Evolutionary conservation across 2,797 vertebrate species (phyloP).

Genomic region (Zenarchopterus dispar): DNA sequence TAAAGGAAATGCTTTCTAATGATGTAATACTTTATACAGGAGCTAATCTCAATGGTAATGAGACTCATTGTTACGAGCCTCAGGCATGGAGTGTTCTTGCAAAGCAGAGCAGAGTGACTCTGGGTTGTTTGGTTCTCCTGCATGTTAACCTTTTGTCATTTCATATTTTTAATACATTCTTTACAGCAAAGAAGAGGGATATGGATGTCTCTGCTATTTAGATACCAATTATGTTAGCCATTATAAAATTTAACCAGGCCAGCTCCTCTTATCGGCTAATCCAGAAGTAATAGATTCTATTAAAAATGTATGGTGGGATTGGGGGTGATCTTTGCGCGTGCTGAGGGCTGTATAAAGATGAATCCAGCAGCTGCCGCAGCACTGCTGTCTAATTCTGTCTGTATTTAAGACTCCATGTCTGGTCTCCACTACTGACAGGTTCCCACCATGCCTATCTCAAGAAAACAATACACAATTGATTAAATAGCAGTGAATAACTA

Average conservation of each 20-base stretch:
- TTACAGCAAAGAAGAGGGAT: slow-evolving; percentile 34
- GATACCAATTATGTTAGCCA: slow-evolving; percentile 86
- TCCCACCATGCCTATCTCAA: slow-evolving; percentile 46
- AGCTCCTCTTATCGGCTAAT: slow-evolving; percentile 85
- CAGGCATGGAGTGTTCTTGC: slow-evolving; percentile 65
- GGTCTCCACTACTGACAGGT: slow-evolving; percentile 68
- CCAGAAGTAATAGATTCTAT: slow-evolving; percentile 89
- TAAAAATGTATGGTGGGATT: slow-evolving; percentile 84
- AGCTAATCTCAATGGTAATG: slow-evolving; percentile 79
- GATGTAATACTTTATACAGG: slow-evolving; percentile 71
- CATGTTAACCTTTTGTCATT: slow-evolving; percentile 70
- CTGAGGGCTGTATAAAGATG: slow-evolving; percentile 45
- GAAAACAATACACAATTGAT: slow-evolving; percentile 59
- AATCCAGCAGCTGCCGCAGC: slow-evolving; percentile 74
- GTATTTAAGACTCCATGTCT: slow-evolving; percentile 64
- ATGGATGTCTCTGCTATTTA: slow-evolving; percentile 35
- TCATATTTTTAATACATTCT: slow-evolving; percentile 28
- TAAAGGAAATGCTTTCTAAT: slow-evolving; percentile 60
- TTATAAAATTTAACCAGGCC: slow-evolving; percentile 85
- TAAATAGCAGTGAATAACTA: slow-evolving; percentile 55
- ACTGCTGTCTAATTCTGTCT: slow-evolving; percentile 68
- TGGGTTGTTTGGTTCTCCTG: slow-evolving; percentile 70
- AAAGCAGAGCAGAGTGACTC: slow-evolving; percentile 51
- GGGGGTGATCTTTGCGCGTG: slow-evolving; percentile 26
- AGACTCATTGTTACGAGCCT: slow-evolving; percentile 73